Percentiles rank a stretch among this genome's conserved stretches.
phyloP scores from a whole-genome alignment of 2,888 invertebrate genomes.

The Subacronicta megacephala region DNA sequence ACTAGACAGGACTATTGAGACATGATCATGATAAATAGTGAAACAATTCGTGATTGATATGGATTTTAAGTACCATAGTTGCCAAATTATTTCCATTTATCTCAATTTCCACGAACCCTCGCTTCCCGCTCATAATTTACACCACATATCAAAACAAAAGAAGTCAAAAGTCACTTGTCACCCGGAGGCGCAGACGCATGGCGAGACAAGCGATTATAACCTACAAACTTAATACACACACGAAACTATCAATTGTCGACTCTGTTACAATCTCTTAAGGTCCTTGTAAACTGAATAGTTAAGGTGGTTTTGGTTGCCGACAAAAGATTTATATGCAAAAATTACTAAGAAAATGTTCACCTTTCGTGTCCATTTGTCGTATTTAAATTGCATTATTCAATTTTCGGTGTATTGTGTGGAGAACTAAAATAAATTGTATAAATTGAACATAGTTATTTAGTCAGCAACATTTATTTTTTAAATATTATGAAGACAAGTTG shows the following conservation, averaged over 20 bases:
- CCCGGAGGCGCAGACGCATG: slow-evolving; percentile 70
- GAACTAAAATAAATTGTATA: slow-evolving; percentile 37
- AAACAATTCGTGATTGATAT: no score
- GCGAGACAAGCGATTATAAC: slow-evolving; percentile 61
- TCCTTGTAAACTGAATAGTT: slow-evolving; percentile 6
- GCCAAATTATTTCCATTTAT: neutral
- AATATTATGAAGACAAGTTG: neutral
- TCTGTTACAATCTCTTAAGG: slow-evolving; percentile 27
- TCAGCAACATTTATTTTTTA: slow-evolving; percentile 1
- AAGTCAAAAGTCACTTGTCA: slow-evolving; percentile 77
- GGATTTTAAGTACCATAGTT: no score
- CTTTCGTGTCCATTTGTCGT: slow-evolving; percentile 51
- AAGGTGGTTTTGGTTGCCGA: slow-evolving; percentile 43
- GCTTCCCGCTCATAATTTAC: slow-evolving; percentile 40
- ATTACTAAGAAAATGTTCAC: slow-evolving; percentile 60
- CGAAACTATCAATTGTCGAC: slow-evolving; percentile 34
- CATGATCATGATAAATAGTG: no score
- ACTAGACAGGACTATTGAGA: no score
- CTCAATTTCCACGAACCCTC: slow-evolving; percentile 16
- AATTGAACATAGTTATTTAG: slow-evolving; percentile 12
- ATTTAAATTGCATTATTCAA: slow-evolving; percentile 59
- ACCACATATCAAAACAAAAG: slow-evolving; percentile 71
- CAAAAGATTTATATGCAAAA: slow-evolving; percentile 69
- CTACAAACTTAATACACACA: slow-evolving; percentile 30
- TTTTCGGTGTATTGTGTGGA: slow-evolving; percentile 45